phyloP scores from a whole-genome alignment of 2,888 invertebrate species.

The Amblyjoppa proteus region DNA sequence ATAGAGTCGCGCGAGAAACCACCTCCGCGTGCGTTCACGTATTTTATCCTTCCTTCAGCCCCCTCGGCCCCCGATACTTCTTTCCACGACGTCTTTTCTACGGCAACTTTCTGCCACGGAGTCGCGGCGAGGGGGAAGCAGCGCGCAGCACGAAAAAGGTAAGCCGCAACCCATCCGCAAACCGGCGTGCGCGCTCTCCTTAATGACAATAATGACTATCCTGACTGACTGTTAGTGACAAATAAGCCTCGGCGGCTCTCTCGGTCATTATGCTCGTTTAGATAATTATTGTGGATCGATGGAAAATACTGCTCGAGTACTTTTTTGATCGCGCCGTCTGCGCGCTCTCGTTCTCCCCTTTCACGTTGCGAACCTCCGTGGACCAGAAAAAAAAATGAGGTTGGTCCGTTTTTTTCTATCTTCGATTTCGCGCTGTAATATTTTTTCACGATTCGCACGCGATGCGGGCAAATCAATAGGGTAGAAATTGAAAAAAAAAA shows the following conservation, averaged over 20 bases:
- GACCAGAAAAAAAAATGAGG: neutral
- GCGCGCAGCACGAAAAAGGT: neutral
- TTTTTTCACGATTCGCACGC: neutral
- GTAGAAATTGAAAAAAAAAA: neutral
- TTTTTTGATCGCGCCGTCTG: constrained; percentile 54
- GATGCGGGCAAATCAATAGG: neutral
- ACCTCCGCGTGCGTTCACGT: constrained; percentile 39
- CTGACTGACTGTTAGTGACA: constrained; percentile 75
- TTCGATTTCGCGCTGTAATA: neutral
- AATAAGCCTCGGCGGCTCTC: constrained; percentile 75
- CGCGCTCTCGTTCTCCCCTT: constrained; percentile 40
- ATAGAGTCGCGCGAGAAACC: constrained; percentile 47
- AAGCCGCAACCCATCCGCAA: constrained; percentile 37
- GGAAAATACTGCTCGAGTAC: constrained; percentile 64
- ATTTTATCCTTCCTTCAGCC: constrained; percentile 15
- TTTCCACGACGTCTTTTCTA: constrained; percentile 11
- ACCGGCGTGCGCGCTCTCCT: constrained; percentile 59
- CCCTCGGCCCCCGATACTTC: neutral
- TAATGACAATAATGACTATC: constrained; percentile 77
- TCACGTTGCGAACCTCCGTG: neutral
- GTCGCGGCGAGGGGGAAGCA: neutral
- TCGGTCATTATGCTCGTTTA: constrained; percentile 73
- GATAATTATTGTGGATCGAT: constrained; percentile 79
- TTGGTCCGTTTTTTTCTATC: neutral
- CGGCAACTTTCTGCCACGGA: constrained; percentile 10